Evolutionary conservation across 2,113 vertebrate species (phyloP), one percentile per base, ranked within the genome.

Genomic region (Crotophaga sulcirostris): DNA sequence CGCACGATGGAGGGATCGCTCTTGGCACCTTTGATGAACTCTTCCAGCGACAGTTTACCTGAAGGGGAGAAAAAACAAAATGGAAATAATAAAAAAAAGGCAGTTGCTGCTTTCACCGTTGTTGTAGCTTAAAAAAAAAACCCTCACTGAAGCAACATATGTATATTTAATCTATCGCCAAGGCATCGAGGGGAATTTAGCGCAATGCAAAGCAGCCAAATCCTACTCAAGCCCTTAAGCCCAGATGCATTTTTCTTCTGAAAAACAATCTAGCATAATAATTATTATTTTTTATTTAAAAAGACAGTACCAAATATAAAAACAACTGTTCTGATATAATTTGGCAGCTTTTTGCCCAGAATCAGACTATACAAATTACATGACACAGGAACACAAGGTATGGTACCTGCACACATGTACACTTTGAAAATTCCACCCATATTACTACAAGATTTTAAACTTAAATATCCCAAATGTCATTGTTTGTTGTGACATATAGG

Each of bases 11-110:
- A 98, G 34, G 98, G 98, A 67, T 98, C 98, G 1, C 98, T 98
- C 98, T 98, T 98, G 98, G 98, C 98, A 98, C 98, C 98, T 98
- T 98, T 98, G 94, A 98, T 98, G 94, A 98, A 98, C 90, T 98
- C 98, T 94, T 98, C 98, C 86, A 98, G 97, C 0, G 98, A 98
- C 75, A 98, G 96, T 62, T 98, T 98, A 93, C 98, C 98, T 98
- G 92, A 6, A 25, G 80, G 70, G 44, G 76, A 90, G 40, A 25
- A 79, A 82, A 90, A 42, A 4, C 55, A 74, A 51, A 49, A 74
- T 7, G n/a, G 36, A 74, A 67, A 55, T 51, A 0, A 5, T 54
- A 55, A 55, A 31, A 33, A 38, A 3, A 83, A 60, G 58, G 49
- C 69, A 66, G 11, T 38, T 19, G 26, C 10, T 51, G 33, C 34